phyloP scores from a whole-genome alignment of 2,888 invertebrate species.

The Adelphocoris suturalis region DNA sequence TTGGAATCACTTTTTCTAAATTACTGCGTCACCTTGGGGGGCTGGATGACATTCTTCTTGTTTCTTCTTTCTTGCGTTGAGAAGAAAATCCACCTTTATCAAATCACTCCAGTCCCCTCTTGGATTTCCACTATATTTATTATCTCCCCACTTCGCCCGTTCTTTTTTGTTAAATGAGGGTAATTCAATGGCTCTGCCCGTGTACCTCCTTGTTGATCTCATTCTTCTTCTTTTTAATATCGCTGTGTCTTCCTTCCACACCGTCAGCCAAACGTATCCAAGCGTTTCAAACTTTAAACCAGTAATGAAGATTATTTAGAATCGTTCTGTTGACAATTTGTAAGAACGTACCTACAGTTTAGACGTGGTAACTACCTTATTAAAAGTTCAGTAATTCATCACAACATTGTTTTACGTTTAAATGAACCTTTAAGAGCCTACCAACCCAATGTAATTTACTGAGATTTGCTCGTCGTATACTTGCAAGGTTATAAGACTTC shows the following conservation, averaged over 20 bases:
- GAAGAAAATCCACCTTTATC: conserved; percentile 18
- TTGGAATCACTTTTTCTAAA: not conserved
- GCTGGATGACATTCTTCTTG: not conserved
- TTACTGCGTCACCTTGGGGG: not conserved
- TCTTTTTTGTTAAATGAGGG: not conserved
- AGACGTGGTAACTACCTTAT: too few species aligned
- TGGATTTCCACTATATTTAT: conserved; percentile 38
- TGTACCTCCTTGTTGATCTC: not conserved
- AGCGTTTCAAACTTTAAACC: not conserved
- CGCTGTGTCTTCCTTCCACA: not conserved
- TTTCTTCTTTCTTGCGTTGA: not conserved
- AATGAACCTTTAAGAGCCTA: too few species aligned
- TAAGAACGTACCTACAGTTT: too few species aligned
- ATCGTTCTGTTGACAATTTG: too few species aligned
- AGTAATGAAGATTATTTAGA: too few species aligned
- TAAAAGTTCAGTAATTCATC: too few species aligned
- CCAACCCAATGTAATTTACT: too few species aligned
- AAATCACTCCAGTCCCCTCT: not conserved
- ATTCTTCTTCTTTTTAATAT: conserved; percentile 13
- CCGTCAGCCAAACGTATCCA: not conserved
- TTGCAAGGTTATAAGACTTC: too few species aligned
- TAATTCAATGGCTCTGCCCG: conserved; percentile 5
- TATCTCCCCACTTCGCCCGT: not conserved
- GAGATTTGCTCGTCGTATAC: too few species aligned
- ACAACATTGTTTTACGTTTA: too few species aligned